phyloP scores from a whole-genome alignment of 2,113 vertebrate species.

The Callopanchax toddi region DNA sequence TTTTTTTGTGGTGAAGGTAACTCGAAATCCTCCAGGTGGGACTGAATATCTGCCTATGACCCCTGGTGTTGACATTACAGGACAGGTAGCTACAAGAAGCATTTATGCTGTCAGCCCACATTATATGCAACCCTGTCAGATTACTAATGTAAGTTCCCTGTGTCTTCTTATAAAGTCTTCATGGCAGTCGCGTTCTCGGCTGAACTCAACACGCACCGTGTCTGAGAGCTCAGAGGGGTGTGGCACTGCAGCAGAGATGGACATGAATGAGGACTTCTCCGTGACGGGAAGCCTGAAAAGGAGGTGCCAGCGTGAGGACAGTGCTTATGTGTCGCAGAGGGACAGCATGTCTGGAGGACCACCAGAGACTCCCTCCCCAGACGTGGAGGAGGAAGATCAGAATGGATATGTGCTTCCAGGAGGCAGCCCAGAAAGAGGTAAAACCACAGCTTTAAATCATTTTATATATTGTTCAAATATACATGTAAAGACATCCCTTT shows the following conservation, averaged over 20 bases:
- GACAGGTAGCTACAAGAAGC: slow-evolving; percentile 72
- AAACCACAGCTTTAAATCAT: not conserved
- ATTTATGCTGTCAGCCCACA: not conserved
- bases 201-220: slow-evolving; percentile 81
- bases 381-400: slow-evolving; percentile 86
- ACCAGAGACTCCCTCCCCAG: slow-evolving; percentile 72
- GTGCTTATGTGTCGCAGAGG: slow-evolving; percentile 87
- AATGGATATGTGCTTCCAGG: slow-evolving; percentile 92
- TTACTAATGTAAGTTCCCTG: not conserved
- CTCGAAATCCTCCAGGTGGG: slow-evolving; percentile 72
- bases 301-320: slow-evolving; percentile 84
- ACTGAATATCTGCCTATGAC: slow-evolving; percentile 93
- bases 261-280: slow-evolving; percentile 81
- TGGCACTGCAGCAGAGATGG: slow-evolving; percentile 82
- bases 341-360: slow-evolving; percentile 83
- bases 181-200: slow-evolving; percentile 77
- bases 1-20: slow-evolving; percentile 70
- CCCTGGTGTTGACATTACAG: slow-evolving; percentile 72
- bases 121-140: not conserved
- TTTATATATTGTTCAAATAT: too few relatives aligned
- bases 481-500: too few relatives aligned
- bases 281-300: slow-evolving; percentile 77
- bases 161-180: slow-evolving; percentile 27
- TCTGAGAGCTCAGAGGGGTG: slow-evolving; percentile 91
- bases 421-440: slow-evolving; percentile 82